Base-by-base conservation (phyloP, 1,140 invertebrate genomes). In the Pristionchus pacificus region DNA sequence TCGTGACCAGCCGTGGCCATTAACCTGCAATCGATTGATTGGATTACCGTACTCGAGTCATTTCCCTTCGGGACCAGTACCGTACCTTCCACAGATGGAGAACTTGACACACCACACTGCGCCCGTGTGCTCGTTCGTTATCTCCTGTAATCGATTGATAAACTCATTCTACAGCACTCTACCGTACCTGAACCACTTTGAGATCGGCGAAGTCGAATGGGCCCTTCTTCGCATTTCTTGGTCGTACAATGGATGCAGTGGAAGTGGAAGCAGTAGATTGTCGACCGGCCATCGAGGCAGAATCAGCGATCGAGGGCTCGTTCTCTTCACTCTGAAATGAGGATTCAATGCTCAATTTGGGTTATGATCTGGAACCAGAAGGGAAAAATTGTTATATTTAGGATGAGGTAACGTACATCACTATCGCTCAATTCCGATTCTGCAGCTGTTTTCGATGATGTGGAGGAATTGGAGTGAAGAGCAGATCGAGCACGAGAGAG, bases 61-160 rank as follows among this genome's bases (percentile, higher is more conserved):
- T 49, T 49, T 19, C 38, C 6, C 15, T 74, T 1, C 15, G n/a
- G 29, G 38, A 77, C 58, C 65, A 14, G 65, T 65, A 19, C n/a
- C 3, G 6, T 49, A 49, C 38, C 74, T n/a, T 38, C 68, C 71
- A 59, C 75, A 72, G 29, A 90, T 90, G 60, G 93, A 96, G 84
- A 98, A 98, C 86, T 97, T 97, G 91, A 97, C 96, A 75, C 93
- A 95, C 95, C 95, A 98, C 77, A 98, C 91, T 2, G 95, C 92
- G 32, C 93, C 92, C 3, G 89, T 88, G 83, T 97, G 93, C 78
- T 92, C 92, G 0, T 90, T 90, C 62, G 77, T 83, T 2, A 77
- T 88, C 89, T 63, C 93, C 85, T 73, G 28, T 24, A 62, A 62
- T 24, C n/a, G n/a, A n/a, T n/a, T n/a, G 38, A 49, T 49, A 6